These are phyloP conservation scores for Danionella dracula DNA, from an alignment of 2,797 vertebrate genomes.

Conservation along the genomic window DNA sequence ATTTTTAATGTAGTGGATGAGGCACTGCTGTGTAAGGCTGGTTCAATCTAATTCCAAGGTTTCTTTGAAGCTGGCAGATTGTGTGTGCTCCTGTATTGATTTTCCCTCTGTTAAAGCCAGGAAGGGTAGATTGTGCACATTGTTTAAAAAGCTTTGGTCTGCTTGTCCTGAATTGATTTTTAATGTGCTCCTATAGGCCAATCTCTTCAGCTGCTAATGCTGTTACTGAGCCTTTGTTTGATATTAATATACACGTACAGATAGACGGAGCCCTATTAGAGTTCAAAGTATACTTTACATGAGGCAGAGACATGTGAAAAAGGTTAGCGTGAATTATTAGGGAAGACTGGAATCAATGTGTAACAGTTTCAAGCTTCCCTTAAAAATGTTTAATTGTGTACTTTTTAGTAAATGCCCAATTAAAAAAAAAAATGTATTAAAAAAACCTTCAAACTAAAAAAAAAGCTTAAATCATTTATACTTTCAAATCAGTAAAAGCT, in stretches of 20 bases:
- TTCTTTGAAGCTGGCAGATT: background rate
- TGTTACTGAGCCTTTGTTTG: background rate
- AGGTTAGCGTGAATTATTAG: no score
- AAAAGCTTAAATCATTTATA: no score
- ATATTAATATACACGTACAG: background rate
- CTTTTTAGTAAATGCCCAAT: no score
- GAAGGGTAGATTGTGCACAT: background rate
- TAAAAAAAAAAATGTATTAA: no score
- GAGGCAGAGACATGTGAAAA: no score
- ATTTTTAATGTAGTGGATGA: background rate
- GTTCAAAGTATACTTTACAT: background rate
- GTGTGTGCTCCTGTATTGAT: constrained; percentile 8
- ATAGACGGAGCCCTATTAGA: background rate
- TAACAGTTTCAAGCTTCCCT: no score
- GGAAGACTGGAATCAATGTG: no score
- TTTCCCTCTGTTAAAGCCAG: background rate
- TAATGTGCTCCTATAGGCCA: background rate
- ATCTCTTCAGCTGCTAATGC: constrained; percentile 1
- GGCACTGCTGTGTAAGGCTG: background rate
- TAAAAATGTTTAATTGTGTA: no score
- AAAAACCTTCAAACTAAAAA: no score
- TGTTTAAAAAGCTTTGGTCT: background rate
- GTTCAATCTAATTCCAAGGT: constrained; percentile 2
- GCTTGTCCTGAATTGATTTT: constrained; percentile 7
- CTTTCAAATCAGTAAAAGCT: no score